A percentile compares a stretch with the other conserved stretches of the same genome.
Conservation (phyloP, 2,797 vertebrate genomes). For the Poecilia velifera region DNA sequence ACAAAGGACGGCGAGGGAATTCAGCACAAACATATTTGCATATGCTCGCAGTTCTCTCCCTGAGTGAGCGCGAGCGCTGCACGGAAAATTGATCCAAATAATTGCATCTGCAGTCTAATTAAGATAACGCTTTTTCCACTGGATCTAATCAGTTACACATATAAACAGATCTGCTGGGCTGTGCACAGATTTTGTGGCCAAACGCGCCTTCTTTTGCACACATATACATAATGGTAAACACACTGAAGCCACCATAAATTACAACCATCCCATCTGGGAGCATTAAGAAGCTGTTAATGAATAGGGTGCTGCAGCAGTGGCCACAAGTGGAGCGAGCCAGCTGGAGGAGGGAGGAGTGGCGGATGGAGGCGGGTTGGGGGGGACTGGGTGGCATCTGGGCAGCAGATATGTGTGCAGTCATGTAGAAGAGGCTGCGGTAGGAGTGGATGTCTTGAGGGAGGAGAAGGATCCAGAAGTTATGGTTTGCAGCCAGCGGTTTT, state of each 20-base stretch:
- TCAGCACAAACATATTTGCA: slow-evolving; percentile 69
- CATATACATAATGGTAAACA: slow-evolving; percentile 54
- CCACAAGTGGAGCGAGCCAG: slow-evolving; percentile 75
- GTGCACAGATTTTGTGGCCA: slow-evolving; percentile 61
- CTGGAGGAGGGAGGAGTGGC: slow-evolving; percentile 55
- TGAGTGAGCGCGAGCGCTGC: slow-evolving; percentile 41
- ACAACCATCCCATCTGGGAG: slow-evolving; percentile 80
- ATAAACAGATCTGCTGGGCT: slow-evolving; percentile 61
- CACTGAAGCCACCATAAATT: slow-evolving; percentile 69
- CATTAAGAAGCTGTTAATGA: slow-evolving; percentile 84
- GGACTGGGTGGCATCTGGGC: slow-evolving; percentile 75
- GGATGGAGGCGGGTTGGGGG: slow-evolving; percentile 12
- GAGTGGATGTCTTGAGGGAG: slow-evolving; percentile 57
- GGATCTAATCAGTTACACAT: slow-evolving; percentile 61
- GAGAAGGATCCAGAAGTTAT: slow-evolving; percentile 50
- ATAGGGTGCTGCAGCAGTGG: slow-evolving; percentile 72
- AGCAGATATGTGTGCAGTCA: slow-evolving; percentile 76
- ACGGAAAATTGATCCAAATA: slow-evolving; percentile 61
- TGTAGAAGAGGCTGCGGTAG: slow-evolving; percentile 72
- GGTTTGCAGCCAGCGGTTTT: slow-evolving; percentile 52
- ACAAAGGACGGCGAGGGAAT: slow-evolving; percentile 59
- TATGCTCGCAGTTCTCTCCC: slow-evolving; percentile 58
- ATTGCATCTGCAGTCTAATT: slow-evolving; percentile 54
- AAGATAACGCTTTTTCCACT: slow-evolving; percentile 48
- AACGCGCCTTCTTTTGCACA: slow-evolving; percentile 39